Evolutionary conservation across 2,113 vertebrate genomes (phyloP).

Genomic region (Anhinga anhinga): DNA sequence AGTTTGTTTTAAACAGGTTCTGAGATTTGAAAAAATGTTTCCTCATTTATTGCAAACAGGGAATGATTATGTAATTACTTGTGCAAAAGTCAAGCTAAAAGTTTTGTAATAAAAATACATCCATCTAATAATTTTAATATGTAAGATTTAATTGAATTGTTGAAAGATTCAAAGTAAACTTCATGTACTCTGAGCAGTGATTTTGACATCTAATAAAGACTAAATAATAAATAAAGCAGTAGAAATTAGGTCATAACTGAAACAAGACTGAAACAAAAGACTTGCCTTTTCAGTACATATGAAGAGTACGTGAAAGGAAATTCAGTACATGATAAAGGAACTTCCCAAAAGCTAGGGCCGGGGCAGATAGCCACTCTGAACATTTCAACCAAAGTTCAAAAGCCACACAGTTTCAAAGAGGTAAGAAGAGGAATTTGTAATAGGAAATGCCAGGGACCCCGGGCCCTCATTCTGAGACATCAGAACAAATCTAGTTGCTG

Average conservation of each 20-base stretch:
- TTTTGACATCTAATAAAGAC: neutral
- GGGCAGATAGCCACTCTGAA: neutral
- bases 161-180: neutral
- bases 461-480: neutral
- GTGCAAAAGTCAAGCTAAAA: neutral
- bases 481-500: neutral
- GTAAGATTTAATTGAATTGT: neutral
- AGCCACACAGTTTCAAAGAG: neutral
- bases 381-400: neutral
- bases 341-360: neutral
- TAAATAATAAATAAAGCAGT: neutral
- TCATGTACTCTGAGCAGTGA: neutral
- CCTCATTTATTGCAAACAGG: neutral
- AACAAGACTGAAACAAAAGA: neutral
- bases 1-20: neutral
- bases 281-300: neutral
- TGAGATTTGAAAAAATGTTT: neutral
- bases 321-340: neutral
- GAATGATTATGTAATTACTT: neutral
- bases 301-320: neutral
- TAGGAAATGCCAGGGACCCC: neutral
- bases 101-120: neutral
- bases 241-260: neutral
- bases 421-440: neutral
- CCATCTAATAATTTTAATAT: neutral